These are phyloP conservation scores for Elmis aenea DNA, from an alignment of 2,888 invertebrate genomes.

Conservation along the genomic window DNA sequence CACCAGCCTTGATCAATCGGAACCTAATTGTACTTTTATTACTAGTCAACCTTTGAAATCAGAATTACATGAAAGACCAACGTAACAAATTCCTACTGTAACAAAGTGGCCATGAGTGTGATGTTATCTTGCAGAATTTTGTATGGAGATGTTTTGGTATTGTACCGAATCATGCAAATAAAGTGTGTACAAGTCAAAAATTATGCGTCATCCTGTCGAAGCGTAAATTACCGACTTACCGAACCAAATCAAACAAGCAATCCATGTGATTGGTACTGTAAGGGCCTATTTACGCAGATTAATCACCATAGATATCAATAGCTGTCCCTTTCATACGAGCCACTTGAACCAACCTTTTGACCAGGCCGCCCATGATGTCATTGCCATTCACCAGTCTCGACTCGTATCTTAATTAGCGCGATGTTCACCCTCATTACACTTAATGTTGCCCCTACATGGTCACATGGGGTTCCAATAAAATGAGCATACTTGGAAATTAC, in stretches of 20 bases:
- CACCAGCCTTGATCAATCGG: no score
- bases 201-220: background rate
- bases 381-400: slow-evolving; percentile 24
- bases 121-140: no score
- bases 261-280: slow-evolving; percentile 36
- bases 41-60: no score
- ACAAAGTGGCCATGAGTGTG: no score
- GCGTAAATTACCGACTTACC: slow-evolving; percentile 8
- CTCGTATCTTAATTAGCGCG: slow-evolving; percentile 32
- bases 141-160: no score
- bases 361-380: slow-evolving; percentile 25
- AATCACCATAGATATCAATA: slow-evolving; percentile 37
- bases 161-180: no score
- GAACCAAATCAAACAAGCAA: slow-evolving; percentile 34
- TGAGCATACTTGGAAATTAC: background rate
- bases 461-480: slow-evolving; percentile 6
- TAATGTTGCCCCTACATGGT: slow-evolving; percentile 11
- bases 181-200: no score
- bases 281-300: slow-evolving; percentile 37
- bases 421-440: slow-evolving; percentile 30
- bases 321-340: slow-evolving; percentile 37
- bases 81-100: no score
- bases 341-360: slow-evolving; percentile 39
- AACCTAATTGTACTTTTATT: no score
- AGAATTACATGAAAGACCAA: no score